Evolutionary conservation across 2,888 invertebrate species (phyloP), one percentile per base, ranked within the genome.

Genomic region (Bembecia ichneumoniformis): DNA sequence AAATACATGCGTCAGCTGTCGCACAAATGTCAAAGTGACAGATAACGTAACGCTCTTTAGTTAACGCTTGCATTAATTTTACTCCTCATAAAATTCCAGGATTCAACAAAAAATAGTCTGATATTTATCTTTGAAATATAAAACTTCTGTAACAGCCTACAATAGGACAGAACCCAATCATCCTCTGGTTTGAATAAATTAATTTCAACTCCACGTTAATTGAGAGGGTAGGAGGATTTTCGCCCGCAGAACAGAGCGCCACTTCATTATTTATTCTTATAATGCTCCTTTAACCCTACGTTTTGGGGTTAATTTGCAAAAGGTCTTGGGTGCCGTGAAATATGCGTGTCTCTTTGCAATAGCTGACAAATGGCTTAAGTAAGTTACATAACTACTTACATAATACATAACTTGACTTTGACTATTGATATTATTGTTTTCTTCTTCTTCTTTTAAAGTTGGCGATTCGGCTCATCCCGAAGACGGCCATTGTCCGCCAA

Each of bases 211-310:
- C 60, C 58, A 66, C 69, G 66, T 72, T 80, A 80, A 80, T 79
- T 79, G 77, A 75, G 77, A 71, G 68, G 64, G 60, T 62, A 55
- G 52, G 53, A 66, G 66, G 62, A 67, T 69, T 70, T 69, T 63
- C 68, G 59, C 71, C 66, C 57, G 55, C 55, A 34, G 46, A 43
- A 17, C n/a, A 43, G 48, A 10, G 43, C 57, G 57, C 58, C 48
- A 56, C 49, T 72, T 79, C 78, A 76, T 81, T 77, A 79, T 76
- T 77, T 77, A 81, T 81, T 81, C 79, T 76, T 74, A 77, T 73
- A 76, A 76, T 76, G 72, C 62, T 55, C 60, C 68, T 63, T 70
- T 71, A 71, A 62, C 76, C 72, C 73, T 55, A 55, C 65, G 63
- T 64, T 66, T 58, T 64, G 47, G 73, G 71, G 78, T 74, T 79